phyloP scores from a whole-genome alignment of 2,113 vertebrate genomes.

The Hippocampus mohnikei region DNA sequence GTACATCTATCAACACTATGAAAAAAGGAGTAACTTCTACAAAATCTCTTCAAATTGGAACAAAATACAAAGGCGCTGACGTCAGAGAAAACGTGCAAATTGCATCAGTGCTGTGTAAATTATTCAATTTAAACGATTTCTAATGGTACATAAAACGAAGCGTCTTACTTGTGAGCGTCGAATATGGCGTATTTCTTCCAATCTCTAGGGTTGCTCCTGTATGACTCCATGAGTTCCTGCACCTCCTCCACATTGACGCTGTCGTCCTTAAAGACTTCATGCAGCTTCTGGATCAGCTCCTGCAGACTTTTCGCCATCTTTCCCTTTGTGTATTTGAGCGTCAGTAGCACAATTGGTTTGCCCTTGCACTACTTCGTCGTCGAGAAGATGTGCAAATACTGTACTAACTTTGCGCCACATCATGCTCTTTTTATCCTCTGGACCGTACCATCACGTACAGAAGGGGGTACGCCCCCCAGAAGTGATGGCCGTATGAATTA shows the following conservation, averaged over 20 bases:
- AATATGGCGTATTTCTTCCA: constrained; percentile 85
- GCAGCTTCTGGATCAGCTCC: constrained; percentile 80
- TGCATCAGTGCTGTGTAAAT: constrained; percentile 16
- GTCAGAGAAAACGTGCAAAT: constrained; percentile 9
- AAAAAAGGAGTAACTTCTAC: not conserved
- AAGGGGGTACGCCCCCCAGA: constrained; percentile 3
- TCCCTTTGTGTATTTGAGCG: constrained; percentile 7
- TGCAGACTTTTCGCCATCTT: constrained; percentile 78
- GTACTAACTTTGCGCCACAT: not conserved
- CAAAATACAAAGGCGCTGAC: not conserved
- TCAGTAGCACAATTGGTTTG: not conserved
- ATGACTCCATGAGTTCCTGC: constrained; percentile 84
- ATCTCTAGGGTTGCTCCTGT: constrained; percentile 84
- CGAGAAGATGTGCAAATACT: not conserved
- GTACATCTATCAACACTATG: not conserved
- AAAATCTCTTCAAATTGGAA: not conserved
- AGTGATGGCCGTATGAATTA: not conserved
- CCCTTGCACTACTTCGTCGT: fast-evolving
- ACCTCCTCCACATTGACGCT: constrained; percentile 85
- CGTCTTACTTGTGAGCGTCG: constrained; percentile 85
- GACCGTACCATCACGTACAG: constrained; percentile 67
- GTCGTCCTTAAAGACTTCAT: constrained; percentile 79
- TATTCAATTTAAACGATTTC: not conserved
- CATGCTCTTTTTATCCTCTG: not conserved
- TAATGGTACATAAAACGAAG: not conserved